Evolutionary conservation across 2,797 vertebrate species (phyloP).

Genomic region (Anableps anableps): DNA sequence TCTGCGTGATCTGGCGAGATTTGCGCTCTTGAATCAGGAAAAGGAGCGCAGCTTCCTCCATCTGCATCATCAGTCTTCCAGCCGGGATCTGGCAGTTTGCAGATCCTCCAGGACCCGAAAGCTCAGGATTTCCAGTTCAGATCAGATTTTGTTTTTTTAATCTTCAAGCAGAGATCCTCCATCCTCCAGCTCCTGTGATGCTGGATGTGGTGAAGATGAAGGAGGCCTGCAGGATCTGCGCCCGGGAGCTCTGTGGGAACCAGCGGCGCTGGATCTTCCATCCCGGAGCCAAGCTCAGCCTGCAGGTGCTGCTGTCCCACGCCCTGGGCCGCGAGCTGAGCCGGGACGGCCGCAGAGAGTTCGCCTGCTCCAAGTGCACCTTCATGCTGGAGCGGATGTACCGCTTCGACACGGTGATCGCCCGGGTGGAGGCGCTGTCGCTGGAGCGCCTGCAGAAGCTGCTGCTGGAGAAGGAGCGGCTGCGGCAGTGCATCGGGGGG

Average conservation of each 20-base stretch:
- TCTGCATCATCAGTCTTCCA: neutral
- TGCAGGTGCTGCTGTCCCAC: conserved; percentile 93
- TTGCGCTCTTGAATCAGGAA: neutral
- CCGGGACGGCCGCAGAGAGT: conserved; percentile 90
- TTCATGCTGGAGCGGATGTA: conserved; percentile 97
- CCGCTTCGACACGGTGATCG: conserved; percentile 87
- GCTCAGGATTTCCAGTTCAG: too few relatives aligned
- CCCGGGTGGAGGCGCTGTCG: conserved; percentile 87
- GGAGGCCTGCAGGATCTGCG: conserved; percentile 91
- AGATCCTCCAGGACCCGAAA: too few relatives aligned
- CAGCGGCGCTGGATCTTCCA: conserved; percentile 97
- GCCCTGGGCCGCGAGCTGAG: conserved; percentile 87
- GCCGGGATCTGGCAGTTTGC: too few relatives aligned
- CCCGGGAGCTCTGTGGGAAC: conserved; percentile 91
- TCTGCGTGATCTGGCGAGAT: conserved; percentile 5
- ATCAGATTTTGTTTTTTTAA: too few relatives aligned
- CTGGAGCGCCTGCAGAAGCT: conserved; percentile 90
- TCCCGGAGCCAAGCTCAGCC: conserved; percentile 87
- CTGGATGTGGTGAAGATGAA: conserved; percentile 84
- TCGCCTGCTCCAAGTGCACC: conserved; percentile 94
- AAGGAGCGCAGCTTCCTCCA: neutral
- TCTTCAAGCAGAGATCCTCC: too few relatives aligned
- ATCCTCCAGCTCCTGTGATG: too few relatives aligned
- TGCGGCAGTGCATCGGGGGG: conserved; percentile 89
- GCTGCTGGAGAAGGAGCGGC: conserved; percentile 91